A percentile compares a stretch with the other conserved stretches of the same genome.
phyloP scores from a whole-genome alignment of 64 coral and sea anemone species.

The Porites australiensis region DNA sequence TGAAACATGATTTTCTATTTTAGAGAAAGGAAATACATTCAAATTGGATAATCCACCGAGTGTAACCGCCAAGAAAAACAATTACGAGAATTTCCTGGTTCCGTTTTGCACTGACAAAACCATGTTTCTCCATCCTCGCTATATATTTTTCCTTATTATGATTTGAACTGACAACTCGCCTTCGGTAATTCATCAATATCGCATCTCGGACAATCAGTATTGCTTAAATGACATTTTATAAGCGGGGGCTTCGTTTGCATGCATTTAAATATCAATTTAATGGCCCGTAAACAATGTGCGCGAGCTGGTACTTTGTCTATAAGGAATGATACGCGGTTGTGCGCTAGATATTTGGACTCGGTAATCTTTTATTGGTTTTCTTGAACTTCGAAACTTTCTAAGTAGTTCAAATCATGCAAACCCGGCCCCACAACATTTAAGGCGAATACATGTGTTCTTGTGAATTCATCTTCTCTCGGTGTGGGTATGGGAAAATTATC shows the following conservation, averaged over 20 bases:
- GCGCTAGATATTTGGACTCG: slow-evolving; percentile 12
- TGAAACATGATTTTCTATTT: neutral
- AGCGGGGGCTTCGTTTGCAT: slow-evolving; percentile 36
- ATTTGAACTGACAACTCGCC: slow-evolving; percentile 29
- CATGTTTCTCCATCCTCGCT: too few relatives aligned
- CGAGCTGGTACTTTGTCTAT: slow-evolving; percentile 26
- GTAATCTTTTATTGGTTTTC: slow-evolving; percentile 8
- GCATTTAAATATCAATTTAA: slow-evolving; percentile 68
- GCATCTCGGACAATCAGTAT: slow-evolving; percentile 39
- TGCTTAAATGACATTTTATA: slow-evolving; percentile 48
- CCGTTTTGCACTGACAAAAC: neutral
- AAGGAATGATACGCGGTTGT: neutral
- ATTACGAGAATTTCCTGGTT: neutral
- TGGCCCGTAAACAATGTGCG: slow-evolving; percentile 39
- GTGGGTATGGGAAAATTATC: slow-evolving; percentile 32
- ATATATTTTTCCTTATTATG: neutral
- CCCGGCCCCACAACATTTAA: neutral
- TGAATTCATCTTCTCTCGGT: neutral
- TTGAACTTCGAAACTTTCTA: neutral
- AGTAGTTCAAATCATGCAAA: neutral
- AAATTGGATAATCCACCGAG: neutral
- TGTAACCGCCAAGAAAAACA: neutral
- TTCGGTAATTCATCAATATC: slow-evolving; percentile 48
- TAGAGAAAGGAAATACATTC: neutral
- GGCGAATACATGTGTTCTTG: neutral